phyloP scores from a whole-genome alignment of 2,888 invertebrate species.

The Norana najaformis region DNA sequence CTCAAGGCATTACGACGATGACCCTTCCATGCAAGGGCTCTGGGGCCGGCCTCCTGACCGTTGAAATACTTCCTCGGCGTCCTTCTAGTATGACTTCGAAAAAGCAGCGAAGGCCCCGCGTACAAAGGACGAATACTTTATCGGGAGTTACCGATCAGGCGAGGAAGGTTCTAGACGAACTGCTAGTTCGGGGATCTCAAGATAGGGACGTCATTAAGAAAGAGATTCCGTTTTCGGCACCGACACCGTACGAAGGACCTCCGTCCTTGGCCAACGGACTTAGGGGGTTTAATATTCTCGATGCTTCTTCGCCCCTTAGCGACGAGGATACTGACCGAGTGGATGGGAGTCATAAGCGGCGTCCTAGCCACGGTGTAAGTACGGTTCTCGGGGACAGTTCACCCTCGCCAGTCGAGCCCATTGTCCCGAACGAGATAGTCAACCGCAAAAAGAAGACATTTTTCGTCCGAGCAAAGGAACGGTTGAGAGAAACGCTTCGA shows the following conservation, averaged over 20 bases:
- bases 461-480: slow-evolving; percentile 16
- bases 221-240: slow-evolving; percentile 15
- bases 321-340: not conserved
- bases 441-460: slow-evolving; percentile 18
- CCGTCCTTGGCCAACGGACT: not conserved
- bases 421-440: not conserved
- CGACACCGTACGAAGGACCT: not conserved
- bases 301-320: not conserved
- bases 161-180: not conserved
- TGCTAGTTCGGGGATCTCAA: not conserved
- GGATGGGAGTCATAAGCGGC: not conserved
- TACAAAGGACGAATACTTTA: not conserved
- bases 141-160: slow-evolving; percentile 5
- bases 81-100: not conserved
- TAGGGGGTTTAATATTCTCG: not conserved
- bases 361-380: not conserved
- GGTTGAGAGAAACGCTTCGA: not conserved
- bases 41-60: not conserved
- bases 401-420: not conserved
- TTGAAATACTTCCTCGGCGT: not conserved
- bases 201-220: not conserved
- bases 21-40: not conserved
- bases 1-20: not conserved
- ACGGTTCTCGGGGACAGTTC: slow-evolving; percentile 7
- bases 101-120: not conserved